phyloP scores from a whole-genome alignment of 2,113 vertebrate genomes.

The Tragelaphus imberbis region DNA sequence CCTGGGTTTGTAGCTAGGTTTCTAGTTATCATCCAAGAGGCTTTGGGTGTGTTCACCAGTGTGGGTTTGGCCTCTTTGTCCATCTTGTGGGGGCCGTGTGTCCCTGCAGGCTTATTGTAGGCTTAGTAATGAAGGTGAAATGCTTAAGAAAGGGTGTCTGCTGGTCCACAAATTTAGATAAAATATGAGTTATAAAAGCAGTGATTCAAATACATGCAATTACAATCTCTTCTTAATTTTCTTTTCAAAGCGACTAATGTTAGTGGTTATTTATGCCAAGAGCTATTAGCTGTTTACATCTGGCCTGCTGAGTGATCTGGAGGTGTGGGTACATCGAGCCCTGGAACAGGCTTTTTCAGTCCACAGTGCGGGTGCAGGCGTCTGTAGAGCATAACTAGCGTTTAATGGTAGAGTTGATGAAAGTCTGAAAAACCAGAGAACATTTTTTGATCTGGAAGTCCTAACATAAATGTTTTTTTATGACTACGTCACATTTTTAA shows the following conservation, averaged over 20 bases:
- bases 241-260: neutral
- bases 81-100: neutral
- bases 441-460: neutral
- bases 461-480: neutral
- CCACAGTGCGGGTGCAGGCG: neutral
- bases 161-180: constrained; percentile 7
- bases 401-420: neutral
- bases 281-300: neutral
- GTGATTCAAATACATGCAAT: neutral
- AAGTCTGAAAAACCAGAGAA: neutral
- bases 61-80: neutral
- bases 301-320: neutral
- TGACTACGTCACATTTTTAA: neutral
- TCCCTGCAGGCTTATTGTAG: neutral
- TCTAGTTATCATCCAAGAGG: neutral
- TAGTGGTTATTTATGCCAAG: constrained; percentile 25
- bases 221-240: constrained; percentile 11
- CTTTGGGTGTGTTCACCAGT: neutral
- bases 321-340: neutral
- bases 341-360: neutral
- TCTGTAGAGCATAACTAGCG: neutral
- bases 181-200: neutral
- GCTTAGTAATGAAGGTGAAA: neutral
- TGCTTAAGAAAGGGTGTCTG: neutral
- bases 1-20: neutral